phyloP scores from a whole-genome alignment of 2,888 invertebrate genomes.

The Ditula angustiorana region DNA sequence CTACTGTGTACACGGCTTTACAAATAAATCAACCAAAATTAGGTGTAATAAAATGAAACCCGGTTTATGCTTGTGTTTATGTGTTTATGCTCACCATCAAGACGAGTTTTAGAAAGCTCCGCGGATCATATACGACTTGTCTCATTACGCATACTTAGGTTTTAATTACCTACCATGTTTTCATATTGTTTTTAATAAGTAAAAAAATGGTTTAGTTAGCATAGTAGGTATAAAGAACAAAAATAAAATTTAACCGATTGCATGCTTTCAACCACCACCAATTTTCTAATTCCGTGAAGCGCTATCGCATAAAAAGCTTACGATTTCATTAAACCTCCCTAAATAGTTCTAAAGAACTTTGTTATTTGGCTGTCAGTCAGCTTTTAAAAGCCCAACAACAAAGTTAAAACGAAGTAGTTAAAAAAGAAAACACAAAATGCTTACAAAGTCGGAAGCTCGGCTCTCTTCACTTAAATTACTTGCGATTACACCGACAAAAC shows the following conservation, averaged over 20 bases:
- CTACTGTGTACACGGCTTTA: constrained; percentile 14
- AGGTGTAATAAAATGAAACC: background rate
- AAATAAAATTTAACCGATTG: constrained; percentile 46
- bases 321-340: constrained; percentile 79
- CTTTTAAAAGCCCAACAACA: constrained; percentile 82
- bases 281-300: constrained; percentile 62
- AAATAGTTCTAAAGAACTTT: constrained; percentile 83
- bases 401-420: constrained; percentile 86
- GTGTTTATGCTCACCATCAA: too few species aligned
- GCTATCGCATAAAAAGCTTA: constrained; percentile 70
- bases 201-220: background rate
- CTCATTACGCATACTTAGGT: too few species aligned
- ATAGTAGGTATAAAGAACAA: constrained; percentile 37
- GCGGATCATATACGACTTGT: too few species aligned
- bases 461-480: constrained; percentile 85
- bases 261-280: constrained; percentile 51
- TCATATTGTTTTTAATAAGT: background rate
- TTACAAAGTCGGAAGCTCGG: constrained; percentile 84
- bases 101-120: too few species aligned
- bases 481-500: constrained; percentile 85
- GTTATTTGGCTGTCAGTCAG: constrained; percentile 85
- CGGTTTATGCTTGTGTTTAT: too few species aligned
- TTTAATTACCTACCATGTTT: too few species aligned
- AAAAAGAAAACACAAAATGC: constrained; percentile 86
- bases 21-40: constrained; percentile 29